Conservation (phyloP, 1,140 invertebrate species). For the Tetraneura akinire region DNA sequence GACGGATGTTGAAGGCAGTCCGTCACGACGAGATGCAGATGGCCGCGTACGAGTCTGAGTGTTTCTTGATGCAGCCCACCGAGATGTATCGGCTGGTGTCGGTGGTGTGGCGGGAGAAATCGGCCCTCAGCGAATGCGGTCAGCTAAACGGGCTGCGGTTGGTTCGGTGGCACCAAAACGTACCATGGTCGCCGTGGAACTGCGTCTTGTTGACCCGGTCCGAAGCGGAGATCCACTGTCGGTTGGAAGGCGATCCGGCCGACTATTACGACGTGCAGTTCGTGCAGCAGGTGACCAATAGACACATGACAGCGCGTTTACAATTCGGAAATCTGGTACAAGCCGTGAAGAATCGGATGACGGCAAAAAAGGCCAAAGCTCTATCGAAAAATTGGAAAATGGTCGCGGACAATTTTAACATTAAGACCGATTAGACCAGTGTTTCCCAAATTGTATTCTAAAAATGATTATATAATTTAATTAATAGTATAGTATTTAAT, state of each 20-base stretch:
- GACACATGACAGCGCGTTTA: slow-evolving; percentile 50
- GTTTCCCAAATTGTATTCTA: too few species aligned
- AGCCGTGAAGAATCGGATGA: not conserved
- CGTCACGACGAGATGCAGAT: slow-evolving; percentile 53
- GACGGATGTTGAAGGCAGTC: slow-evolving; percentile 52
- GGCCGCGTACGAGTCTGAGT: slow-evolving; percentile 51
- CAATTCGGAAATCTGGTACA: slow-evolving; percentile 43
- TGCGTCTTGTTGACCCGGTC: slow-evolving; percentile 68
- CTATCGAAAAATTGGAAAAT: slow-evolving; percentile 31
- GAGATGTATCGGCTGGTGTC: slow-evolving; percentile 69
- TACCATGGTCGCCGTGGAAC: slow-evolving; percentile 74
- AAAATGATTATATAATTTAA: too few species aligned
- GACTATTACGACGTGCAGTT: slow-evolving; percentile 52
- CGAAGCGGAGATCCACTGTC: slow-evolving; percentile 67
- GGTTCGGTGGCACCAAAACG: slow-evolving; percentile 63
- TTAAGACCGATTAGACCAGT: not conserved
- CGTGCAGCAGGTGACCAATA: slow-evolving; percentile 37
- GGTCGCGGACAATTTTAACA: slow-evolving; percentile 15
- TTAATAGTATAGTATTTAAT: too few species aligned
- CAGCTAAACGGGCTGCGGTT: slow-evolving; percentile 65
- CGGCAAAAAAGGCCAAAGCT: not conserved
- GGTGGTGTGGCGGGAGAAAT: slow-evolving; percentile 70
- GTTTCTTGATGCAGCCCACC: slow-evolving; percentile 54
- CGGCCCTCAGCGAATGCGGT: slow-evolving; percentile 65
- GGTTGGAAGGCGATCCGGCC: slow-evolving; percentile 28